Percentiles rank a stretch among this genome's conserved stretches.
Conservation (phyloP, 2,797 vertebrate species). For the Clarias pachynema region DNA sequence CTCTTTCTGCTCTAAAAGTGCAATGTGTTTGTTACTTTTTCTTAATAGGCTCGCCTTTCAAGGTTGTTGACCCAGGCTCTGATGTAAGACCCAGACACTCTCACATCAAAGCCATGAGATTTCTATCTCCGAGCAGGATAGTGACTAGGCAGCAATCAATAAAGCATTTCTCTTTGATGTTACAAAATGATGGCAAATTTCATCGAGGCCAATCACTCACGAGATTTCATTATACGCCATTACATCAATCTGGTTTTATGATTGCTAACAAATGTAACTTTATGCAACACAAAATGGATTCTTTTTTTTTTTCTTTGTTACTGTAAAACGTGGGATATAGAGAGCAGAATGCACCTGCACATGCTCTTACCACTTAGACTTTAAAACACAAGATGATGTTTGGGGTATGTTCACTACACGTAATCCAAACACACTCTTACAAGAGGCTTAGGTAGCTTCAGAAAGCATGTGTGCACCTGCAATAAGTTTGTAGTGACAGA, state of each 20-base stretch:
- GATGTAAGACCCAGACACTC: slow-evolving; percentile 82
- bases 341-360: slow-evolving; percentile 4
- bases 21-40: slow-evolving; percentile 70
- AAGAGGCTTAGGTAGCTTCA: slow-evolving; percentile 11
- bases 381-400: slow-evolving; percentile 44
- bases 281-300: slow-evolving; percentile 38
- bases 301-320: not conserved
- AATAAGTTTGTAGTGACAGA: not conserved
- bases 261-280: slow-evolving; percentile 46
- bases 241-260: slow-evolving; percentile 51
- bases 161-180: slow-evolving; percentile 70
- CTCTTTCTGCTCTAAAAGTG: slow-evolving; percentile 47
- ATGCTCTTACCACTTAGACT: slow-evolving; percentile 13
- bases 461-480: not conserved
- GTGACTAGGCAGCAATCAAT: slow-evolving; percentile 77
- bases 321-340: slow-evolving; percentile 1
- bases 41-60: slow-evolving; percentile 79
- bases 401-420: slow-evolving; percentile 33
- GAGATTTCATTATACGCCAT: slow-evolving; percentile 58
- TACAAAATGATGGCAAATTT: slow-evolving; percentile 62
- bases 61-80: slow-evolving; percentile 79
- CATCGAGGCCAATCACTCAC: slow-evolving; percentile 56
- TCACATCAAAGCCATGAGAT: slow-evolving; percentile 77
- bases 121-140: slow-evolving; percentile 77
- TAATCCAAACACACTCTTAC: slow-evolving; percentile 43